Evolutionary conservation across 2,888 invertebrate species (phyloP).

Genomic region (Agrotis exclamationis): DNA sequence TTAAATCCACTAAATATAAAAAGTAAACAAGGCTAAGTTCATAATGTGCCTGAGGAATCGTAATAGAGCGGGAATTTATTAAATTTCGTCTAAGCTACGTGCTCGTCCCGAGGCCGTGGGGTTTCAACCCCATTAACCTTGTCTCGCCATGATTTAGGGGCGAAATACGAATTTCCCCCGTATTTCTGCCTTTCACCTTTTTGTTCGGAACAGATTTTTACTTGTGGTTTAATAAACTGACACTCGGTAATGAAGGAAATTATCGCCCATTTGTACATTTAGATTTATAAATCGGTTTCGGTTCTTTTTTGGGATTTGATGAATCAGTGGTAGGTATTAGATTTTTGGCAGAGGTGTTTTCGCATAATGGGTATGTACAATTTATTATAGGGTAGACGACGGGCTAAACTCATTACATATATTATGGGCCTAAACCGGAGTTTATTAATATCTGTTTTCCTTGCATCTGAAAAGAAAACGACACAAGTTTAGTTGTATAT

Average conservation of each 20-base stretch:
- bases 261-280: conserved; percentile 69
- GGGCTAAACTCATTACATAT: too few relatives aligned
- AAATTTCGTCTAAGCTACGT: conserved; percentile 86
- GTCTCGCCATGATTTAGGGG: conserved; percentile 88
- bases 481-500: neutral
- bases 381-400: too few relatives aligned
- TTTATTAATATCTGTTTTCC: too few relatives aligned
- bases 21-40: conserved; percentile 68
- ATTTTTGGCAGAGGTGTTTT: conserved; percentile 11
- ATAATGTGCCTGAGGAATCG: conserved; percentile 74
- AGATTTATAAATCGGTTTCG: conserved; percentile 46
- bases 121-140: conserved; percentile 89
- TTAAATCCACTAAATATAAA: conserved; percentile 65
- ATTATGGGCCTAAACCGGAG: too few relatives aligned
- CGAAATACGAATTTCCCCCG: conserved; percentile 84
- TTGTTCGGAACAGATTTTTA: conserved; percentile 83
- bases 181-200: conserved; percentile 80
- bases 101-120: conserved; percentile 83
- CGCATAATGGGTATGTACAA: neutral
- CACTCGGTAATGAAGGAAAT: conserved; percentile 81
- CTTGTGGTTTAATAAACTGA: conserved; percentile 81
- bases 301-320: conserved; percentile 21
- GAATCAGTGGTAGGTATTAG: conserved; percentile 1
- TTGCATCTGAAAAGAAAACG: neutral
- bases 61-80: conserved; percentile 85